Conservation (phyloP, 2,113 vertebrate genomes). For the Nymphicus hollandicus region DNA sequence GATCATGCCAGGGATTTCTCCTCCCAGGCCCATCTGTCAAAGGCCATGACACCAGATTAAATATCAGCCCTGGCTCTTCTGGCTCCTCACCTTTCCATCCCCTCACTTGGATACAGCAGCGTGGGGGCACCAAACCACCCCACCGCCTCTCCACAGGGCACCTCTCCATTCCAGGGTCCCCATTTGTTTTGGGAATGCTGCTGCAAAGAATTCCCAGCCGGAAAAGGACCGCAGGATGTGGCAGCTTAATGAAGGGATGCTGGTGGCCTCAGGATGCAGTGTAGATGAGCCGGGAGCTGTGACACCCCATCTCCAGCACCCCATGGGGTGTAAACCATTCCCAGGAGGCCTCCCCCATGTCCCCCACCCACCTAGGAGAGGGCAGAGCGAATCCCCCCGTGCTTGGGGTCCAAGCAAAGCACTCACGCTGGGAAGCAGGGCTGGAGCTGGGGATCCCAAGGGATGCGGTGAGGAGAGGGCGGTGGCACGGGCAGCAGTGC, state of each 20-base stretch:
- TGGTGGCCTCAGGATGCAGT: fast-evolving
- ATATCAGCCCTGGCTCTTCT: fast-evolving
- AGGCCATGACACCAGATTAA: not conserved
- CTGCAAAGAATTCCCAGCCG: not conserved
- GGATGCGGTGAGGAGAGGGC: not conserved
- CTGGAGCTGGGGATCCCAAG: fast-evolving
- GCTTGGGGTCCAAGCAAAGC: not conserved
- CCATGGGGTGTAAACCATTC: fast-evolving
- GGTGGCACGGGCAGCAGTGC: not conserved
- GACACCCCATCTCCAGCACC: not conserved
- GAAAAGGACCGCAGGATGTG: fast-evolving
- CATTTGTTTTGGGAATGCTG: not conserved
- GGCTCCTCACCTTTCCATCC: fast-evolving
- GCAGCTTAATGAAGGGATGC: fast-evolving
- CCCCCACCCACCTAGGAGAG: not conserved
- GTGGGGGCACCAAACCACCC: fast-evolving
- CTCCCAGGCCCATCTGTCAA: not conserved
- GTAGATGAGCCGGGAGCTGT: fast-evolving
- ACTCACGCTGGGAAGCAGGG: fast-evolving
- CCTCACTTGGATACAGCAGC: fast-evolving
- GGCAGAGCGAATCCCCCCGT: fast-evolving
- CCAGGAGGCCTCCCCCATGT: not conserved
- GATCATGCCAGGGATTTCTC: not conserved
- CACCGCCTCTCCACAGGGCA: not conserved
- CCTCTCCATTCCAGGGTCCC: not conserved